Percentiles rank a stretch among this genome's conserved stretches.
Evolutionary conservation across 2,113 vertebrate genomes (phyloP).

Genomic region (Lycaon pictus): DNA sequence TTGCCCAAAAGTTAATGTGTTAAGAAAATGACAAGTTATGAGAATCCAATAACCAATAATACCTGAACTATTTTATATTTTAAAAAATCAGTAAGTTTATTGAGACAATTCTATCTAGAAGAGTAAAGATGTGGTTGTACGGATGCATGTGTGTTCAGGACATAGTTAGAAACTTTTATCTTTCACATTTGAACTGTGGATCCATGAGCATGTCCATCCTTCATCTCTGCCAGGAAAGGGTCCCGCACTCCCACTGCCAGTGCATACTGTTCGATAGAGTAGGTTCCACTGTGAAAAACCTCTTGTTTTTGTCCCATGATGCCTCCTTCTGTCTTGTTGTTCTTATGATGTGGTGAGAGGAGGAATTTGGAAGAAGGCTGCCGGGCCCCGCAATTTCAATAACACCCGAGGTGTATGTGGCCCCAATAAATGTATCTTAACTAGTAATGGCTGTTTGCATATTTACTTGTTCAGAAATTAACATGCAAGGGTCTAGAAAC

Average conservation of each 20-base stretch:
- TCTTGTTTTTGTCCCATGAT: neutral
- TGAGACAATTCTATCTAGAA: neutral
- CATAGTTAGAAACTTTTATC: neutral
- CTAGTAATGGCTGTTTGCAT: neutral
- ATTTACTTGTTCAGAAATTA: neutral
- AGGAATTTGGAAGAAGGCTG: neutral
- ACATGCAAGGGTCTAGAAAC: neutral
- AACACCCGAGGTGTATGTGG: neutral
- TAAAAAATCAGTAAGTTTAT: neutral
- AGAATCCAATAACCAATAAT: neutral
- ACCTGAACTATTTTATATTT: neutral
- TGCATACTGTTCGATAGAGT: neutral
- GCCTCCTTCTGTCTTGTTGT: neutral
- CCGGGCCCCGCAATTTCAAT: neutral
- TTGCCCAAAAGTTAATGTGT: neutral
- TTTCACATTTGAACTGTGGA: neutral
- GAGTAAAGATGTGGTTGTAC: neutral
- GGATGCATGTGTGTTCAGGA: neutral
- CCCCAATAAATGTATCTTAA: neutral
- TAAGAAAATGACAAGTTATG: neutral
- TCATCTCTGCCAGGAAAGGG: neutral
- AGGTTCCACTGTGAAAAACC: neutral
- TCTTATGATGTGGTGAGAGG: neutral
- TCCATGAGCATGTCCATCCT: neutral
- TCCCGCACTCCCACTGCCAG: accelerated